Conservation (phyloP, 2,113 vertebrate species). For the Emydocephalus ijimae region DNA sequence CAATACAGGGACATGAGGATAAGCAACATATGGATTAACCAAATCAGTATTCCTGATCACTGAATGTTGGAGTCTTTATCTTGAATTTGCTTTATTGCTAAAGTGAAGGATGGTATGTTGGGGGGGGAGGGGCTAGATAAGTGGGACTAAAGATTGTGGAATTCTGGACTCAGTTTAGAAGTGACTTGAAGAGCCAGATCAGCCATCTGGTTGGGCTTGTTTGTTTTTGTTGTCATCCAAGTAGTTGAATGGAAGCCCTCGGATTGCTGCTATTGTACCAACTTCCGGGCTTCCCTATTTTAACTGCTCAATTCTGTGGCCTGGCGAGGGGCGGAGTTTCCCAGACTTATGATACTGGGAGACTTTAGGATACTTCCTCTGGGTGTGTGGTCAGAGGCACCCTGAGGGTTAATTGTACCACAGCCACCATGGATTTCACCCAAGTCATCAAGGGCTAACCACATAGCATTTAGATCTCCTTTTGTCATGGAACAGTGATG, state of each 20-base stretch:
- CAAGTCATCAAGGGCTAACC: not conserved
- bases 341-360: not conserved
- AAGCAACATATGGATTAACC: conserved; percentile 11
- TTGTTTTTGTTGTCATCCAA: not conserved
- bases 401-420: not conserved
- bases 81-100: conserved; percentile 41
- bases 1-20: conserved; percentile 31
- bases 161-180: not conserved
- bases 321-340: not conserved
- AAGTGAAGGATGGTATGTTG: not conserved
- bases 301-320: not conserved
- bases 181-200: not conserved
- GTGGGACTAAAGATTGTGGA: not conserved
- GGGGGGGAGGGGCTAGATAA: not conserved
- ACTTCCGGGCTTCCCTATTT: not conserved
- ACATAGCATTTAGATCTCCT: not conserved
- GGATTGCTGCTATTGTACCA: not conserved
- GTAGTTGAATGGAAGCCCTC: not conserved
- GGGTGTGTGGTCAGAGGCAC: not conserved
- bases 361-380: not conserved
- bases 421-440: not conserved
- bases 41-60: conserved; percentile 42
- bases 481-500: not conserved
- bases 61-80: conserved; percentile 57
- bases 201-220: not conserved